Percentiles rank a stretch among this genome's conserved stretches.
Evolutionary conservation across 1,140 invertebrate genomes (phyloP).

Genomic region (Micrasema minimum): DNA sequence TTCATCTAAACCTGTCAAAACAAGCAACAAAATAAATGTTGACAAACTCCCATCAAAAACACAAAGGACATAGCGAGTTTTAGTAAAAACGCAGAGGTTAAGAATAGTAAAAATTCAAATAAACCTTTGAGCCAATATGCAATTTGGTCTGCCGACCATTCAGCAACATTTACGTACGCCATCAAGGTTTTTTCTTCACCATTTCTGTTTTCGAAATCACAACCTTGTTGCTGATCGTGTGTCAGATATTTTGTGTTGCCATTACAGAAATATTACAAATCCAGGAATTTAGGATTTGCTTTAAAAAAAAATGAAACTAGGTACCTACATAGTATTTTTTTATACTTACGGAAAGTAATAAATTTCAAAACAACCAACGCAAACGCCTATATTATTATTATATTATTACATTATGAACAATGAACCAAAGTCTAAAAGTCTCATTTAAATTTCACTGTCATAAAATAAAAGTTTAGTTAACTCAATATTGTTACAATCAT

Average conservation of each 20-base stretch:
- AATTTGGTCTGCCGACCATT: conserved; percentile 94
- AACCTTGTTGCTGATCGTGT: conserved; percentile 31
- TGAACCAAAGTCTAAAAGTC: too few species aligned
- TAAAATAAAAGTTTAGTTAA: too few species aligned
- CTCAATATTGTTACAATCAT: too few species aligned
- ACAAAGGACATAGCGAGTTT: neutral
- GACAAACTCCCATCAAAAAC: conserved; percentile 11
- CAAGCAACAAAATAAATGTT: conserved; percentile 49
- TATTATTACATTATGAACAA: too few species aligned
- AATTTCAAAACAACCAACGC: too few species aligned
- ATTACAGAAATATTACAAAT: conserved; percentile 7
- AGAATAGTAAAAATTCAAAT: neutral
- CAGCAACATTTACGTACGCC: conserved; percentile 89
- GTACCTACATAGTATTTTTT: too few species aligned
- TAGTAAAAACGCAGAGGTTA: neutral
- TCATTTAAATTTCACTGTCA: too few species aligned
- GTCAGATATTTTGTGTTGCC: conserved; percentile 20
- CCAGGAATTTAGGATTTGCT: too few species aligned
- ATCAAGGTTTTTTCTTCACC: conserved; percentile 60
- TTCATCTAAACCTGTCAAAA: conserved; percentile 80
- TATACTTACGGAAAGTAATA: too few species aligned
- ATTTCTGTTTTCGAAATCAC: conserved; percentile 44
- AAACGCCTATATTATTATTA: too few species aligned
- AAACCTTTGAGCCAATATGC: conserved; percentile 91
- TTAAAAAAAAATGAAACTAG: too few species aligned